Evolutionary conservation across 2,888 invertebrate genomes (phyloP), one percentile per base, ranked within the genome.

Genomic region (Folsomia manolachei): DNA sequence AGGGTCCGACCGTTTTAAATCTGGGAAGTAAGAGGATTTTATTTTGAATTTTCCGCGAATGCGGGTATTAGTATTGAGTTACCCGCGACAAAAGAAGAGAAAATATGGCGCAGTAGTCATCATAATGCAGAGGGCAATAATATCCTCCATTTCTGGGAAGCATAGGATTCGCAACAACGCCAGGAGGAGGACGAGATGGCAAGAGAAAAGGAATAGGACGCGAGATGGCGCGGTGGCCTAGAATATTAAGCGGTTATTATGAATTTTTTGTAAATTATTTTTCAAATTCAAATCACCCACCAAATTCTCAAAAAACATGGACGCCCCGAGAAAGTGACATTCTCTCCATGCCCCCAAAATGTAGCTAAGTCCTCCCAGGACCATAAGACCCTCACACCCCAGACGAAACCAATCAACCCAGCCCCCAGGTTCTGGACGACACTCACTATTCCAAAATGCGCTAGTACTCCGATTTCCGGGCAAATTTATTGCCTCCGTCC

Each of bases 1-100:
- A 98, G 0, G 98, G 98, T 1, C 98, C 98, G 0, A 98, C 97
- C 0, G 97, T 95, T 85, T 96, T 95, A 84, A 98, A 95, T 18
- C 98, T 95, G 19, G 27, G n/a, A 27, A n/a, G n/a, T 14, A 14
- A 60, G 11, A 19, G 21, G 39, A 21, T 7, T 23, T 69, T 14
- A 24, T 51, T 14, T 7, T 14, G 21, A 9, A 51, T 51, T 66
- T 26, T 18, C 62, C 14, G 21, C 1, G 1, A 19, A 19, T 19
- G n/a, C n/a, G n/a, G n/a, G n/a, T n/a, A n/a, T n/a, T n/a, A n/a
- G n/a, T n/a, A n/a, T 60, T 24, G 25, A 11, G 2, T 11, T 66
- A 80, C 80, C 80, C 80, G 75, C 95, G 88, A 86, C 97, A 98
- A 84, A 97, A 99, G 86, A 97, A 98, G 69, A 98, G 86, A 84